A percentile compares a stretch with the other conserved stretches of the same genome.
These are phyloP conservation scores for Celastrina argiolus DNA, from an alignment of 2,888 invertebrate genomes.

Conservation along the genomic window DNA sequence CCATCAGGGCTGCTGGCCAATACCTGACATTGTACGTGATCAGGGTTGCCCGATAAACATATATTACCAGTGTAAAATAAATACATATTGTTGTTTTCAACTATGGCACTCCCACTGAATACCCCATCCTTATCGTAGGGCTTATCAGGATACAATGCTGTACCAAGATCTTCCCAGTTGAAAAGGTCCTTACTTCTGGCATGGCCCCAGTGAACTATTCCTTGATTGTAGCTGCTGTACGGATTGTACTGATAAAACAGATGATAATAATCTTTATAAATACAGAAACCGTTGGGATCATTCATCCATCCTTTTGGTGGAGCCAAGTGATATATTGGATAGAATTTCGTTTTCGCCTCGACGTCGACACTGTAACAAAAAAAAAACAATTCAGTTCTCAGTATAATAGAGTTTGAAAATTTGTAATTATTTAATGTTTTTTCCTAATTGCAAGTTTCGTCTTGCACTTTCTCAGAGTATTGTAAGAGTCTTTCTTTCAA, in stretches of 20 bases:
- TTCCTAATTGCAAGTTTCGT: no score
- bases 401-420: no score
- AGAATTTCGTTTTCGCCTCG: conserved; percentile 32
- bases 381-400: neutral
- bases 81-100: conserved; percentile 39
- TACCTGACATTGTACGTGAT: conserved; percentile 35
- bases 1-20: conserved; percentile 38
- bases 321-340: conserved; percentile 53
- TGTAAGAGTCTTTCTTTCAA: no score
- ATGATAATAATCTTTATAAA: conserved; percentile 57
- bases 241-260: conserved; percentile 70
- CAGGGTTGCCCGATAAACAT: conserved; percentile 30
- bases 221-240: conserved; percentile 31
- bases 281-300: conserved; percentile 73
- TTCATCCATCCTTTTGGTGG: conserved; percentile 71
- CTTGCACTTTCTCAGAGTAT: no score
- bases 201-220: conserved; percentile 53
- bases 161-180: conserved; percentile 46
- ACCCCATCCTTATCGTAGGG: conserved; percentile 39
- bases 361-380: conserved; percentile 13
- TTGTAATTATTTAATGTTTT: no score
- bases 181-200: conserved; percentile 47
- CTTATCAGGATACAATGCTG: conserved; percentile 45
- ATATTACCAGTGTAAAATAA: conserved; percentile 39
- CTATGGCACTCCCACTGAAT: conserved; percentile 45